Conservation (phyloP, 2,888 invertebrate species). For the Eristalinus aeneus region DNA sequence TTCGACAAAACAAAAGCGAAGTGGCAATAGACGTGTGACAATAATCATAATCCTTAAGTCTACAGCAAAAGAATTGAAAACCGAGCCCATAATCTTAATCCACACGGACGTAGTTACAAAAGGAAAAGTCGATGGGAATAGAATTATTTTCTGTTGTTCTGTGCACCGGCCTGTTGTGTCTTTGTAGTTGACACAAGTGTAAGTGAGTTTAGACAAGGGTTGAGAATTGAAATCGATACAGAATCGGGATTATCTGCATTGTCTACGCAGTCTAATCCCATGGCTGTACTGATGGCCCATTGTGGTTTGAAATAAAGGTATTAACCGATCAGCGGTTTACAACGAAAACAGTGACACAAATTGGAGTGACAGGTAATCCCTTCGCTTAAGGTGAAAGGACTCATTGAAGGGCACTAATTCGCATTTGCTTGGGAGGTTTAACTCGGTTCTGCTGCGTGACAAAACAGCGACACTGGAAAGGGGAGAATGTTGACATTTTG, state of each 20-base stretch:
- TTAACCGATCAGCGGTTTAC: not conserved
- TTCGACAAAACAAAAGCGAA: not conserved
- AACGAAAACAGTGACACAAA: not conserved
- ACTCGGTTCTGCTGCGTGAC: not conserved
- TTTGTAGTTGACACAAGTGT: not conserved
- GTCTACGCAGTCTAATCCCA: not conserved
- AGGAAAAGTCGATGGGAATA: not conserved
- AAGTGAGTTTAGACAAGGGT: not conserved
- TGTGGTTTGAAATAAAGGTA: not conserved
- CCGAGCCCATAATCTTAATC: not conserved
- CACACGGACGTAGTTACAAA: not conserved
- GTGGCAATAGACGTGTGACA: not conserved
- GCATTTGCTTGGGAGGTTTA: not conserved
- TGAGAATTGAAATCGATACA: not conserved
- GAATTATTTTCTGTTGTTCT: not conserved
- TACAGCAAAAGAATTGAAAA: not conserved
- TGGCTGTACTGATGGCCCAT: not conserved
- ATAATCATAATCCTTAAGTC: constrained; percentile 7
- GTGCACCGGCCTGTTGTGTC: not conserved
- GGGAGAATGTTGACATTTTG: not conserved
- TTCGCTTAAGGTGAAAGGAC: not conserved
- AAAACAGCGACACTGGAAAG: not conserved
- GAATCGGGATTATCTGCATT: not conserved
- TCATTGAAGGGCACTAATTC: not conserved
- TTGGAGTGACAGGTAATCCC: not conserved